Evolutionary conservation across 2,113 vertebrate genomes (phyloP).

Genomic region (Cairina moschata): DNA sequence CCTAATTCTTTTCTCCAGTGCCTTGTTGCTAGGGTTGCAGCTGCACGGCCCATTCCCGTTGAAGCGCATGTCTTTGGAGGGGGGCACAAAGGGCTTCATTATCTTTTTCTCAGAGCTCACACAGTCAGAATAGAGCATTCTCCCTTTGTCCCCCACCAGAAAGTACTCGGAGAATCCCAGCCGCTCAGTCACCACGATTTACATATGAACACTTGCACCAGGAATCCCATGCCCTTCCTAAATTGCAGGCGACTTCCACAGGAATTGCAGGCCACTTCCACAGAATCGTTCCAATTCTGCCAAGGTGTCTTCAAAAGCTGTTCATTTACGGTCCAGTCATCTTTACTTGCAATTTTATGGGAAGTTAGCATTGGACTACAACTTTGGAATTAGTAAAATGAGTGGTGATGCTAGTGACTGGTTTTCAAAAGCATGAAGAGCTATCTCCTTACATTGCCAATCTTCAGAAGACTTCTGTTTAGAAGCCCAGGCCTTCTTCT

Average conservation of each 20-base stretch:
- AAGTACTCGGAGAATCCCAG: neutral
- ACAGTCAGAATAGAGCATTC: constrained; percentile 18
- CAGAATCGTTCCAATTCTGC: neutral
- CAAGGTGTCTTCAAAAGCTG: neutral
- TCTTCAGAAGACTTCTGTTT: neutral
- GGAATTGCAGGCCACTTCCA: neutral
- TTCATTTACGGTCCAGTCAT: neutral
- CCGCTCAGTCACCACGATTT: neutral
- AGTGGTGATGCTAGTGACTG: neutral
- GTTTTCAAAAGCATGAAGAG: neutral
- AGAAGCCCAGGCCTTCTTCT: neutral
- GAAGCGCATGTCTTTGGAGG: constrained; percentile 59
- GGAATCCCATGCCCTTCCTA: neutral
- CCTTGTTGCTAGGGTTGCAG: constrained; percentile 79
- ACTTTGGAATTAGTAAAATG: neutral
- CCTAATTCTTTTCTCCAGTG: constrained; percentile 72
- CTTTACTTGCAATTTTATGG: rapidly evolving
- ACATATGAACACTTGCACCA: neutral
- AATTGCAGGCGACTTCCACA: neutral
- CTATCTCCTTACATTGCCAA: neutral
- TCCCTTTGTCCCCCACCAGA: neutral
- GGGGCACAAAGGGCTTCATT: constrained; percentile 76
- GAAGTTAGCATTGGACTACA: neutral
- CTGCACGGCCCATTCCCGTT: constrained; percentile 67
- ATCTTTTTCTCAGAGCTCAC: constrained; percentile 60